Percentiles rank a stretch among this genome's conserved stretches.
These are phyloP conservation scores for Athene noctua DNA, from an alignment of 2,113 vertebrate genomes.

Conservation along the genomic window DNA sequence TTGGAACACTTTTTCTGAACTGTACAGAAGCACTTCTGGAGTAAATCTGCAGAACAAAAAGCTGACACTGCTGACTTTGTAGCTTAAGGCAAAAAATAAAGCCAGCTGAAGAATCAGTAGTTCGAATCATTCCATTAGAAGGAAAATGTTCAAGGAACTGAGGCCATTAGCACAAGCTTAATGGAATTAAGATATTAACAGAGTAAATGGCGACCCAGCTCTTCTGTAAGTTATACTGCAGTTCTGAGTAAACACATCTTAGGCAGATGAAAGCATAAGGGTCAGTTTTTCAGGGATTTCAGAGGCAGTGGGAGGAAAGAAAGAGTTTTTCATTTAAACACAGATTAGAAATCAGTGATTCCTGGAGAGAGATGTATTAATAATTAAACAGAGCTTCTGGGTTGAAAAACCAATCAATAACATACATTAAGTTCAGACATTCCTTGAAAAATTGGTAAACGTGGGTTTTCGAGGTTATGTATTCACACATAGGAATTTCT, in stretches of 20 bases:
- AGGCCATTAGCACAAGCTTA: neutral
- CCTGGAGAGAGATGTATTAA: neutral
- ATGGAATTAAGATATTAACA: conserved; percentile 2
- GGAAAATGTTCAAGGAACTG: neutral
- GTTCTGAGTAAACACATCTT: neutral
- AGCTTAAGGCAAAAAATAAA: neutral
- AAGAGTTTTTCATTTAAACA: neutral
- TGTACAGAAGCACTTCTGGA: neutral
- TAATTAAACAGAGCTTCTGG: neutral
- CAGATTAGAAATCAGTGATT: neutral
- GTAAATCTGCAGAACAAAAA: neutral
- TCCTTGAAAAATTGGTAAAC: neutral
- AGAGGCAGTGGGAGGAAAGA: neutral
- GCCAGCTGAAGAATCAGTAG: neutral
- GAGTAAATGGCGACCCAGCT: neutral
- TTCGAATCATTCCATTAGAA: neutral
- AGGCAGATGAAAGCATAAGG: neutral
- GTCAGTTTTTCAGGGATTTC: neutral
- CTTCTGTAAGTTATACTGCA: neutral
- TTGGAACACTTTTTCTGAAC: neutral
- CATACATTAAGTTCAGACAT: neutral
- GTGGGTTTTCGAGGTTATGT: neutral
- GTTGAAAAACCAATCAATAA: neutral
- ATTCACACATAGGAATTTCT: neutral
- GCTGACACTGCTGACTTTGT: neutral